Percentiles rank a stretch among this genome's conserved stretches.
phyloP scores from a whole-genome alignment of 2,888 invertebrate species.

The Cephalotes varians region DNA sequence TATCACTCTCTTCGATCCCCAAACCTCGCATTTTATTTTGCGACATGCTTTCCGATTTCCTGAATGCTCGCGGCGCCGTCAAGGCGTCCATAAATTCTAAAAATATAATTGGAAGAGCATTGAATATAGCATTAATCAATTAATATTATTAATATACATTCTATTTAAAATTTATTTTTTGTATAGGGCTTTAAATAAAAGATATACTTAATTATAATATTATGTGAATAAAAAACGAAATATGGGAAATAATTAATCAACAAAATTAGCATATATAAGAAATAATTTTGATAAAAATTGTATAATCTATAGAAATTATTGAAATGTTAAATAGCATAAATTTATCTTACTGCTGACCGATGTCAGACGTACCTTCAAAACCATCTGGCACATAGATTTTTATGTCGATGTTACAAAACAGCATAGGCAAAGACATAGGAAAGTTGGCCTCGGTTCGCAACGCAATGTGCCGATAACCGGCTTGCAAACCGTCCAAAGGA shows the following conservation, averaged over 20 bases:
- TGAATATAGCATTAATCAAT: not conserved
- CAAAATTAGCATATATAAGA: not conserved
- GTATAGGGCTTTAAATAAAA: not conserved
- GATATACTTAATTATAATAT: not conserved
- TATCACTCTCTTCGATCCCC: conserved; percentile 94
- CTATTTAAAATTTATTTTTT: not conserved
- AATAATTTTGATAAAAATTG: not conserved
- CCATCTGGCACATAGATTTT: conserved; percentile 99
- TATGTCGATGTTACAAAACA: conserved; percentile 99
- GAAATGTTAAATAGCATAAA: not conserved
- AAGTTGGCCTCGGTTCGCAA: conserved; percentile 99
- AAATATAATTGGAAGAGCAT: conserved; percentile 37
- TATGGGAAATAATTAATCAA: not conserved
- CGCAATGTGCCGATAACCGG: conserved; percentile 99
- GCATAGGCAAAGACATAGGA: conserved; percentile 99
- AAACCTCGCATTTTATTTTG: conserved; percentile 97
- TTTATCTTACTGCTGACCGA: not conserved
- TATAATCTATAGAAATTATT: not conserved
- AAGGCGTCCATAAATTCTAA: conserved; percentile 98
- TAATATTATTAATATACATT: not conserved
- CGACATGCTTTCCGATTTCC: conserved; percentile 80
- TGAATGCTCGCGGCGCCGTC: conserved; percentile 94
- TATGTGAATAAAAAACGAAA: not conserved
- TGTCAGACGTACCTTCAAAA: conserved; percentile 91
- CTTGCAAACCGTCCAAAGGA: conserved; percentile 98